Evolutionary conservation across 2,888 invertebrate species (phyloP).

Genomic region (Drosophila gaucha): DNA sequence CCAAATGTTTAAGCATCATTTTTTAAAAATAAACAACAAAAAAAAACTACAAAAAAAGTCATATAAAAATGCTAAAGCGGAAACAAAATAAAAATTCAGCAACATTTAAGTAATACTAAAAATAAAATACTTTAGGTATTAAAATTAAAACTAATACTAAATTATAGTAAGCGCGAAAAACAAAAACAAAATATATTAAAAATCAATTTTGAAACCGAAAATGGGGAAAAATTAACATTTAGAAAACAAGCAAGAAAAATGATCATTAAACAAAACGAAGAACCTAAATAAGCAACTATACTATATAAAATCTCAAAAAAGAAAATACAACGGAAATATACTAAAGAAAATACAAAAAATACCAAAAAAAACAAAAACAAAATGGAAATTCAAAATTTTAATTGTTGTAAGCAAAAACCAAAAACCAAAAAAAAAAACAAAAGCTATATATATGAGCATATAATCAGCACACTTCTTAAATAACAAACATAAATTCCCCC

Average conservation of each 20-base stretch:
- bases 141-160: conserved; percentile 60
- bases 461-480: conserved; percentile 63
- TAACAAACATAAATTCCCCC: conserved; percentile 36
- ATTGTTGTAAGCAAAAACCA: conserved; percentile 79
- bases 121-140: conserved; percentile 76
- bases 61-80: conserved; percentile 37
- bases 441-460: conserved; percentile 64
- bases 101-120: conserved; percentile 60
- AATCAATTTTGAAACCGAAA: conserved; percentile 48
- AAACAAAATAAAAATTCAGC: conserved; percentile 37
- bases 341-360: conserved; percentile 23
- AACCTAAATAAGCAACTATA: conserved; percentile 37
- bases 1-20: conserved; percentile 82
- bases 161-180: conserved; percentile 60
- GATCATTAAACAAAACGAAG: conserved; percentile 40
- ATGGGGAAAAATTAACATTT: conserved; percentile 34
- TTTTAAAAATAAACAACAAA: conserved; percentile 57
- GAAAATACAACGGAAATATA: conserved; percentile 55
- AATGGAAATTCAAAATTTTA: conserved; percentile 80
- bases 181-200: conserved; percentile 29
- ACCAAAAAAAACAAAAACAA: conserved; percentile 24
- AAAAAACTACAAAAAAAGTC: conserved; percentile 30
- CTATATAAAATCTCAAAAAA: conserved; percentile 37
- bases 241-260: conserved; percentile 32
- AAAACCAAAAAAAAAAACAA: conserved; percentile 25